Conservation (phyloP, 2,888 invertebrate species). For the Synanthedon andrenaeformis region DNA sequence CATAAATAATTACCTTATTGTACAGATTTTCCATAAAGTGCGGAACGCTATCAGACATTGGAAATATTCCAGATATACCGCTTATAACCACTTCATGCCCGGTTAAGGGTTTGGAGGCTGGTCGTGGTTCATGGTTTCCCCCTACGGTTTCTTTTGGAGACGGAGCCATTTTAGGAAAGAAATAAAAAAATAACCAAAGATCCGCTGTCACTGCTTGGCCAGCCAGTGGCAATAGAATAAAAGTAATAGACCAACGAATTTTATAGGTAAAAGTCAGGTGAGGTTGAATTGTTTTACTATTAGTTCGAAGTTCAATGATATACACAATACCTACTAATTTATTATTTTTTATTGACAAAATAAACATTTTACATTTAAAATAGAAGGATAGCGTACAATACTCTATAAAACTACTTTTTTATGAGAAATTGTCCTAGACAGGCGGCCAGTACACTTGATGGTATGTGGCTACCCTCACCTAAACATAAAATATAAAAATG, state of each 20-base stretch:
- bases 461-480: too few species aligned
- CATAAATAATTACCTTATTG: constrained; percentile 48
- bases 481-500: too few species aligned
- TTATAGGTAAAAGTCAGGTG: not conserved
- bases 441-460: too few species aligned
- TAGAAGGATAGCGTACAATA: too few species aligned
- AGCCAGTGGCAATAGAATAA: not conserved
- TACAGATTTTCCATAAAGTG: constrained; percentile 74
- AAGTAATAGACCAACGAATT: not conserved
- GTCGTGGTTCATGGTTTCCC: not conserved
- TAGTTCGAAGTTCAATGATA: too few species aligned
- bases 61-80: constrained; percentile 73
- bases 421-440: too few species aligned
- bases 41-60: constrained; percentile 72
- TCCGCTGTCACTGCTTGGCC: not conserved
- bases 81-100: constrained; percentile 69
- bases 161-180: constrained; percentile 13
- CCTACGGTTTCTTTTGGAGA: constrained; percentile 13
- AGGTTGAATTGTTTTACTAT: not conserved
- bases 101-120: constrained; percentile 21
- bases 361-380: too few species aligned
- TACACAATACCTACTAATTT: too few species aligned
- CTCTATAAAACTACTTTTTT: too few species aligned
- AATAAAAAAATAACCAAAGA: not conserved
- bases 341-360: too few species aligned